A percentile compares a stretch with the other conserved stretches of the same genome.
These are phyloP conservation scores for Scaptomyza graminum DNA, from an alignment of 1,140 invertebrate species.

Conservation along the genomic window DNA sequence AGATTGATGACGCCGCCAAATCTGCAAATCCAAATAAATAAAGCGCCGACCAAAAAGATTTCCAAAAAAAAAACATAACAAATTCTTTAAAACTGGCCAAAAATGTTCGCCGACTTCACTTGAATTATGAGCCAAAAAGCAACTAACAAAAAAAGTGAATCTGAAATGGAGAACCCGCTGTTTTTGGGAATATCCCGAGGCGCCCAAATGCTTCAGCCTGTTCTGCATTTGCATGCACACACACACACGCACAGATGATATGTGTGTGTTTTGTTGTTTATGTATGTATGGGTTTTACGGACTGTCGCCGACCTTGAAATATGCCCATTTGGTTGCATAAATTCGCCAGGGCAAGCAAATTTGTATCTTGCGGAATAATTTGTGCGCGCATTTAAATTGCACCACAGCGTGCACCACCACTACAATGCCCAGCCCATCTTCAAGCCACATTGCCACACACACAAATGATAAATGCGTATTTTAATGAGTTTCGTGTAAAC, in stretches of 20 bases:
- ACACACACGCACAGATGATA: background rate
- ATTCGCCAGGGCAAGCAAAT: slow-evolving; percentile 46
- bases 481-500: slow-evolving; percentile 83
- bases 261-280: background rate
- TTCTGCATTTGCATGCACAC: slow-evolving; percentile 10
- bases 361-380: slow-evolving; percentile 51
- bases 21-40: slow-evolving; percentile 60
- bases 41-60: slow-evolving; percentile 29
- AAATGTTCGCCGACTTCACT: slow-evolving; percentile 51
- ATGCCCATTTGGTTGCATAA: slow-evolving; percentile 70
- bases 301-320: slow-evolving; percentile 73
- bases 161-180: slow-evolving; percentile 73
- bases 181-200: slow-evolving; percentile 51
- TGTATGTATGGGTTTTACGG: slow-evolving; percentile 1
- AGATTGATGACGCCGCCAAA: slow-evolving; percentile 69
- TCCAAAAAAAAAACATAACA: background rate
- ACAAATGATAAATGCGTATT: slow-evolving; percentile 77
- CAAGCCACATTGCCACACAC: slow-evolving; percentile 17
- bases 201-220: slow-evolving; percentile 26
- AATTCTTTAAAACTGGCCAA: slow-evolving; percentile 26
- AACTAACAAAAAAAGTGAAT: slow-evolving; percentile 62
- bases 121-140: slow-evolving; percentile 61
- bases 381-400: slow-evolving; percentile 71
- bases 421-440: slow-evolving; percentile 25
- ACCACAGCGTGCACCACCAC: slow-evolving; percentile 37